Evolutionary conservation across 2,888 invertebrate genomes (phyloP).

Genomic region (Coenonympha arcania): DNA sequence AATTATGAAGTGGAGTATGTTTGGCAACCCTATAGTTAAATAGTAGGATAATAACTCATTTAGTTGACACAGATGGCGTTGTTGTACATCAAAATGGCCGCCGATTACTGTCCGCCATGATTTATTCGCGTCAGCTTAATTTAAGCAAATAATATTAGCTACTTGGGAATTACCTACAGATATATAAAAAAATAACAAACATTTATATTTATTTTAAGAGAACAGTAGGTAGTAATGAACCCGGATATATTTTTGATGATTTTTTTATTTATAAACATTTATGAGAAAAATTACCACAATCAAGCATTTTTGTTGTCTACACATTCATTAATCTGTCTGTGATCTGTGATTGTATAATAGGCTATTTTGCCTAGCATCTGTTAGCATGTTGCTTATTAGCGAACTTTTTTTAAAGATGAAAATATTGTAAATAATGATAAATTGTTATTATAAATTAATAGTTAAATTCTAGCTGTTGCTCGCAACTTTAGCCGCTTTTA

Average conservation of each 20-base stretch:
- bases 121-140: constrained; percentile 62
- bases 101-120: constrained; percentile 65
- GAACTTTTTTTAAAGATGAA: too few species aligned
- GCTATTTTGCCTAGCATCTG: too few species aligned
- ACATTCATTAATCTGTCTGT: background rate
- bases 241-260: background rate
- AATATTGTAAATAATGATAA: too few species aligned
- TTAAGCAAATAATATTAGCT: constrained; percentile 37
- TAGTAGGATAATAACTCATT: constrained; percentile 64
- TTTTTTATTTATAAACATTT: background rate
- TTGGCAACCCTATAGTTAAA: constrained; percentile 43
- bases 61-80: constrained; percentile 72
- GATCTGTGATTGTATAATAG: background rate
- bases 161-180: background rate
- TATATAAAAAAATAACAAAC: background rate
- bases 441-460: too few species aligned
- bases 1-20: too few species aligned
- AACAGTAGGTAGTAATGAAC: background rate
- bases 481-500: too few species aligned
- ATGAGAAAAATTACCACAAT: background rate
- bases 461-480: too few species aligned
- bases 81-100: constrained; percentile 68
- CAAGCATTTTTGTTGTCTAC: background rate
- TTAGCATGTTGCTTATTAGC: background rate
- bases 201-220: background rate